phyloP scores from a whole-genome alignment of 1,140 invertebrate genomes.

The Drosophila setifemur region DNA sequence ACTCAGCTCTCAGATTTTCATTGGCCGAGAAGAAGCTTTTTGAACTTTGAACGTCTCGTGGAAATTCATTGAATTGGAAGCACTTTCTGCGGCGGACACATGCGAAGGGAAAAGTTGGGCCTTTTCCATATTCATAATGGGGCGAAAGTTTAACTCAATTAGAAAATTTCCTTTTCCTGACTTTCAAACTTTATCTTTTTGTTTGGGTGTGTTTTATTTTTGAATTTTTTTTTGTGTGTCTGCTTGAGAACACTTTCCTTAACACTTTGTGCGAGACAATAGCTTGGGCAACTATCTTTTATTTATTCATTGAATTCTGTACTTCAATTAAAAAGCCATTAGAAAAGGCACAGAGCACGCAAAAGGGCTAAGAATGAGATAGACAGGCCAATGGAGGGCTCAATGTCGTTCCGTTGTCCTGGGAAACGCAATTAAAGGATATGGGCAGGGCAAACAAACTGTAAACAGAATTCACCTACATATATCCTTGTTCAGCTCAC shows the following conservation, averaged over 20 bases:
- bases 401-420: constrained; percentile 60
- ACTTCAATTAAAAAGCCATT: constrained; percentile 76
- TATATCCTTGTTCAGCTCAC: background rate
- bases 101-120: constrained; percentile 29
- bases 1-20: too few relatives aligned
- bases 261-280: constrained; percentile 6
- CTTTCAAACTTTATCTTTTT: constrained; percentile 41
- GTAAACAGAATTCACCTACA: constrained; percentile 47
- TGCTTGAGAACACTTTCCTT: background rate
- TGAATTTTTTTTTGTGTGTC: constrained; percentile 17
- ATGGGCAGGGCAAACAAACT: constrained; percentile 26
- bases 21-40: constrained; percentile 14
- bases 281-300: constrained; percentile 55
- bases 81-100: constrained; percentile 22
- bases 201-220: constrained; percentile 11
- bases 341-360: constrained; percentile 29
- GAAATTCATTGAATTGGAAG: constrained; percentile 36
- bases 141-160: constrained; percentile 57
- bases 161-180: constrained; percentile 51
- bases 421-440: constrained; percentile 49
- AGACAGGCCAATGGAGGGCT: constrained; percentile 23
- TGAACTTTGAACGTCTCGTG: constrained; percentile 28
- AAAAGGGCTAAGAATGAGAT: background rate
- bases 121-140: constrained; percentile 45
- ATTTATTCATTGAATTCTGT: constrained; percentile 74